Evolutionary conservation across 2,797 vertebrate genomes (phyloP).

Genomic region (Furcifer pardalis): DNA sequence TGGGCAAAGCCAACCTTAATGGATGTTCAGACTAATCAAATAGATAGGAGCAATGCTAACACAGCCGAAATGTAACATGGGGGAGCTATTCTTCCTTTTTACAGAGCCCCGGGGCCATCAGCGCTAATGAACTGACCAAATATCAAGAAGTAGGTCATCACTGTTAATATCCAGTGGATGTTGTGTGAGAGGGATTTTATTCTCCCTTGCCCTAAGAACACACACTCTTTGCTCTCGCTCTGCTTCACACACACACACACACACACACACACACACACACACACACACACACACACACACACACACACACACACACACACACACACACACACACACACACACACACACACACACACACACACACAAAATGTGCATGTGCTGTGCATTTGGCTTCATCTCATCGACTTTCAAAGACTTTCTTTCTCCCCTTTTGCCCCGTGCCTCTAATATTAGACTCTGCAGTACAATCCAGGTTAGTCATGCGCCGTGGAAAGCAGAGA

Average conservation of each 20-base stretch:
- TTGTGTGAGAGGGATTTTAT: constrained; percentile 68
- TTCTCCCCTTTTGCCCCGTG: neutral
- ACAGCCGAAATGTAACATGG: constrained; percentile 22
- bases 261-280: no score
- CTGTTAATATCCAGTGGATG: constrained; percentile 71
- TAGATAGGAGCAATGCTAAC: neutral
- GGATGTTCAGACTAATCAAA: constrained; percentile 25
- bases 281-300: neutral
- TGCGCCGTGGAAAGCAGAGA: neutral
- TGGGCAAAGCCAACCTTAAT: constrained; percentile 13
- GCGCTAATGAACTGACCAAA: constrained; percentile 53
- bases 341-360: neutral
- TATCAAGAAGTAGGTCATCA: constrained; percentile 68
- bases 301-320: neutral
- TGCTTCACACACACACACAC: neutral
- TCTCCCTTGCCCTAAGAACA: constrained; percentile 19
- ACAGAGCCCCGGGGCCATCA: constrained; percentile 47
- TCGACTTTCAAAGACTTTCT: constrained; percentile 31
- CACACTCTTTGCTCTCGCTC: neutral
- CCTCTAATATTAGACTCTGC: constrained; percentile 1
- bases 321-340: neutral
- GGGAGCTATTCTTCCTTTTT: neutral
- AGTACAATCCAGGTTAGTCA: neutral
- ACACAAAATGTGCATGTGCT: constrained; percentile 11
- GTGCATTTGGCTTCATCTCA: constrained; percentile 2